Evolutionary conservation across 1,140 invertebrate genomes (phyloP), one percentile per base, ranked within the genome.

Genomic region (Scaptodrosophila lebanonensis): DNA sequence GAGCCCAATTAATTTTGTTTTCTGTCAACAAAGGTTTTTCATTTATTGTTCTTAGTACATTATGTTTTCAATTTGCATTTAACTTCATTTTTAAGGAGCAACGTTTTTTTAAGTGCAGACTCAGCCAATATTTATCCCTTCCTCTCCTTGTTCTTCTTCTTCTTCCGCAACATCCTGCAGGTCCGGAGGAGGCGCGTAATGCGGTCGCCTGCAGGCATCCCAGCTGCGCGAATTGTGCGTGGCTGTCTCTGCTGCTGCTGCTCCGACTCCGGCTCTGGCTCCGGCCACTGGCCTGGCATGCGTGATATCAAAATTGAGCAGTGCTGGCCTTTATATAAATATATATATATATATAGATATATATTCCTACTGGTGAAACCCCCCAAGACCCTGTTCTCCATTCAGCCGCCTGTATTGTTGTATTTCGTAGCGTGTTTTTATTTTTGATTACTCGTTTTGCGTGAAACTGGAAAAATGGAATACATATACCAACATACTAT

Each of bases 251-350:
- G 44, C 32, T 36, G 25, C 39, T 20, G 16, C 12, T 22, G 18
- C 47, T 12, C 9, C 44, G 63, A 13, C 42, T 66, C 56, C 35
- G 63, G 25, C 50, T 68, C 13, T 17, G 45, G 29, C 25, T 39
- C 32, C 9, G 22, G 20, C 45, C 33, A 25, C 47, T 29, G 42
- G 12, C 33, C n/a, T 57, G 63, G 59, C 53, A 36, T 50, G 75
- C 73, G 73, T 79, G 73, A 79, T 79, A 79, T 75, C 68, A 58
- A 70, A 69, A 75, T 39, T 82, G 67, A 82, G 66, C 53, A 57
- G 73, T 73, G 73, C 65, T 68, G 75, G 73, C 73, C n/a, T n/a
- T n/a, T n/a, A n/a, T n/a, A n/a, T n/a, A n/a, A n/a, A n/a, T n/a
- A n/a, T n/a, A n/a, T n/a, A n/a, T n/a, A n/a, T n/a, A n/a, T n/a